These are phyloP conservation scores for Fissipunctia ypsillon DNA, from an alignment of 2,888 invertebrate genomes.

Conservation along the genomic window DNA sequence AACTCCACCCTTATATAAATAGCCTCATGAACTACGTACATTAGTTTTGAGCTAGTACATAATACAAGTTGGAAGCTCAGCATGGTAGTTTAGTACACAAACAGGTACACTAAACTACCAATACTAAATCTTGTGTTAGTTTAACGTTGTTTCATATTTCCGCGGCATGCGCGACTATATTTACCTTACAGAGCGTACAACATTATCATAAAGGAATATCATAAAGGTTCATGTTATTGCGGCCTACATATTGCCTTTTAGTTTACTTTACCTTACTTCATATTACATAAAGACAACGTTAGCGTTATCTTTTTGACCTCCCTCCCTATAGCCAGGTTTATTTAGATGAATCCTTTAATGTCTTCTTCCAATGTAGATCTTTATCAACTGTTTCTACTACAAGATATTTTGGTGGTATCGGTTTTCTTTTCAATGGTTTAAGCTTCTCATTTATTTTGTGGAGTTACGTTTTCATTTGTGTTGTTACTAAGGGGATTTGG, in stretches of 20 bases:
- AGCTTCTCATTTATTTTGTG: slow-evolving; percentile 45
- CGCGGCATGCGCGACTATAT: slow-evolving; percentile 71
- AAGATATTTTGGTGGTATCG: slow-evolving; percentile 29
- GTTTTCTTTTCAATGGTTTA: slow-evolving; percentile 30
- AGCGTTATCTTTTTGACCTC: slow-evolving; percentile 72
- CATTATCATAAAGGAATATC: slow-evolving; percentile 80
- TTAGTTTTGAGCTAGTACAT: slow-evolving; percentile 42
- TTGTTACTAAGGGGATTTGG: slow-evolving; percentile 20
- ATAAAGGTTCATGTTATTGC: slow-evolving; percentile 81
- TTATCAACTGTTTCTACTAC: slow-evolving; percentile 39
- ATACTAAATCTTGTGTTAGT: slow-evolving; percentile 61
- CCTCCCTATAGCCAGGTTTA: slow-evolving; percentile 53
- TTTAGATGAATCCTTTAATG: slow-evolving; percentile 62
- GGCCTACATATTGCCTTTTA: slow-evolving; percentile 77
- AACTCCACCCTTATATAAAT: slow-evolving; percentile 22
- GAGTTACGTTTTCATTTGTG: slow-evolving; percentile 38
- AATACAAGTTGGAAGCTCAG: slow-evolving; percentile 56
- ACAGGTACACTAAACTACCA: slow-evolving; percentile 57
- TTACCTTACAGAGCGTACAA: slow-evolving; percentile 70
- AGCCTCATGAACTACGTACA: slow-evolving; percentile 26
- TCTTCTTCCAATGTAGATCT: slow-evolving; percentile 53
- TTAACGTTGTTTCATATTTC: slow-evolving; percentile 70
- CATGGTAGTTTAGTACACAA: slow-evolving; percentile 55
- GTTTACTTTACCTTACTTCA: slow-evolving; percentile 73
- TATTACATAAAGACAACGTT: slow-evolving; percentile 72